phyloP scores from a whole-genome alignment of 2,797 vertebrate genomes.

The Sylvia borin region DNA sequence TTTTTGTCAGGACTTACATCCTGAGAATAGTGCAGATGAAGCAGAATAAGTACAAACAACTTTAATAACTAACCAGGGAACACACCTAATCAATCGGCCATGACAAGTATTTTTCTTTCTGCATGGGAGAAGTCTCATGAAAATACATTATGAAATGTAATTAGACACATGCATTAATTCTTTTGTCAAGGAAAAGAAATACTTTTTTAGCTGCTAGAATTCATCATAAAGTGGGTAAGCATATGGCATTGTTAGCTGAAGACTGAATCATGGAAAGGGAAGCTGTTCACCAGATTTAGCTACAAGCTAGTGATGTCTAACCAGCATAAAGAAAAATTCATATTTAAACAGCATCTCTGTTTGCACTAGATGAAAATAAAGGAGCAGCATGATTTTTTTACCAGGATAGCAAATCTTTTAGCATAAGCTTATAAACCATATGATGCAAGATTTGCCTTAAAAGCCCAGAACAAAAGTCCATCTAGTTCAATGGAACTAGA shows the following conservation, averaged over 20 bases:
- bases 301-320: background rate
- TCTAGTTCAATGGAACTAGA: background rate
- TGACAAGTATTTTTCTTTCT: conserved; percentile 2
- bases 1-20: background rate
- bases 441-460: background rate
- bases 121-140: background rate
- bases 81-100: background rate
- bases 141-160: conserved; percentile 9
- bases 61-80: background rate
- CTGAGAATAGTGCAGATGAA: background rate
- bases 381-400: background rate
- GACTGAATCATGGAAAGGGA: background rate
- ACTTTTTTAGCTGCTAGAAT: background rate
- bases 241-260: background rate
- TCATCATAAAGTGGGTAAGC: background rate
- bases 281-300: background rate
- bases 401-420: background rate
- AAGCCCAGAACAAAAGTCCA: background rate
- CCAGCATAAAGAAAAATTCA: background rate
- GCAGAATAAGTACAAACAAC: background rate
- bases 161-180: background rate
- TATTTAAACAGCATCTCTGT: background rate
- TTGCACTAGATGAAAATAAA: background rate
- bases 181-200: background rate
- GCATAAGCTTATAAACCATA: background rate